Conservation (phyloP, 1,140 invertebrate species). For the Lepidotrigona ventralis region DNA sequence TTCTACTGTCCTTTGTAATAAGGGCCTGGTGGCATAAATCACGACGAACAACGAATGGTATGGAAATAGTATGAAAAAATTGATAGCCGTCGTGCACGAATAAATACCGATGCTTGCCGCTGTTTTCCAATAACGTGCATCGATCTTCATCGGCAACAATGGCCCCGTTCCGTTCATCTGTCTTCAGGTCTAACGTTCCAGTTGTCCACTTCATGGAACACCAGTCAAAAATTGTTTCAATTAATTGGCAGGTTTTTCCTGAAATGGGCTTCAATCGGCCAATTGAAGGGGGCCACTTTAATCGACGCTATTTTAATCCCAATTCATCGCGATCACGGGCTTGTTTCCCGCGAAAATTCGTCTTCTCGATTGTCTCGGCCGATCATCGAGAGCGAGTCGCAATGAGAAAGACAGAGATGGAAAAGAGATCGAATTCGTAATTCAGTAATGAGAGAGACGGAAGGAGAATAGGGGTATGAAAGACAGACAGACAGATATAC, state of each 20-base stretch:
- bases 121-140: not conserved
- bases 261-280: not conserved
- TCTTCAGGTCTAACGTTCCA: not conserved
- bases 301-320: constrained; percentile 29
- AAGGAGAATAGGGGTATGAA: too few species aligned
- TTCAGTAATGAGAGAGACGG: too few species aligned
- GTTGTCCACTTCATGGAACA: not conserved
- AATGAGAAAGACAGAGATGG: too few species aligned
- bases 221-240: constrained; percentile 24
- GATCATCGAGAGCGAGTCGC: not conserved
- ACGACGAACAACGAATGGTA: not conserved
- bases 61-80: not conserved
- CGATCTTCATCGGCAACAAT: not conserved
- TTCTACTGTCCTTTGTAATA: too few species aligned
- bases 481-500: too few species aligned
- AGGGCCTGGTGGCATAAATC: not conserved
- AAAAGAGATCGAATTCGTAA: too few species aligned
- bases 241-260: not conserved
- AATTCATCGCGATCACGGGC: not conserved
- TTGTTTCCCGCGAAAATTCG: not conserved
- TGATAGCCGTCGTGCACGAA: not conserved
- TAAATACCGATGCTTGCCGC: not conserved
- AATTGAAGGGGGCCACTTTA: constrained; percentile 4
- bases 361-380: not conserved
- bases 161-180: too few species aligned